Evolutionary conservation across 35 echinoderm and acorn worm genomes (phyloP).

Genomic region (Ptychodera flava): DNA sequence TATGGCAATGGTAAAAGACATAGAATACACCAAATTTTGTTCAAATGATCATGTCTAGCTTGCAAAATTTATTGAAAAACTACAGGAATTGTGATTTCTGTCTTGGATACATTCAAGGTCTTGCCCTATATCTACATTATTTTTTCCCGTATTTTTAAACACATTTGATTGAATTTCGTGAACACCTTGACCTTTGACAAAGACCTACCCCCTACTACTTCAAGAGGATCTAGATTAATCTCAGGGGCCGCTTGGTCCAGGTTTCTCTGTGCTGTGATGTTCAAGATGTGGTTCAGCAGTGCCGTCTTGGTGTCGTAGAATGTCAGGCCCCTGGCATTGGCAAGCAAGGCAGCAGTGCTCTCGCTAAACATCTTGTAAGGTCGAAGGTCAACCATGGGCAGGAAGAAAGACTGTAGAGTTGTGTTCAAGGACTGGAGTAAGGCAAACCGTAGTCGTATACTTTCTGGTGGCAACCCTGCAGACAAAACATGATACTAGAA

Average conservation of each 20-base stretch:
- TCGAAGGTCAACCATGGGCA: slow-evolving; percentile 67
- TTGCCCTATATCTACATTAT: too few species aligned
- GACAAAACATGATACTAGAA: too few species aligned
- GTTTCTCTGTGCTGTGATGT: slow-evolving; percentile 61
- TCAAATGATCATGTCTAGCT: too few species aligned
- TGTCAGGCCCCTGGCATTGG: slow-evolving; percentile 20
- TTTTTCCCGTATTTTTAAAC: too few species aligned
- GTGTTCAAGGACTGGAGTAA: slow-evolving; percentile 66
- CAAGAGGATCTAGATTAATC: slow-evolving; percentile 57
- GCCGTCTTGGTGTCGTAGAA: slow-evolving; percentile 74
- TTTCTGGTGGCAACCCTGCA: slow-evolving; percentile 36
- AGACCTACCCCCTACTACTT: slow-evolving; percentile 53
- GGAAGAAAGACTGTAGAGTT: slow-evolving; percentile 49
- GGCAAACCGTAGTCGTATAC: slow-evolving; percentile 52
- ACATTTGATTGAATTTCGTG: too few species aligned
- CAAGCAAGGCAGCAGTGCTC: slow-evolving; percentile 54
- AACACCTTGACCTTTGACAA: too few species aligned
- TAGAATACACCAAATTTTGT: too few species aligned
- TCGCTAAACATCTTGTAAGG: slow-evolving; percentile 40
- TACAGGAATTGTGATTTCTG: too few species aligned
- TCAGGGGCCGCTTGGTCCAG: slow-evolving; percentile 65
- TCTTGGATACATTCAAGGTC: too few species aligned
- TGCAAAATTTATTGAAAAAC: too few species aligned
- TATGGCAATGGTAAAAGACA: too few species aligned
- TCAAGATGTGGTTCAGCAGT: slow-evolving; percentile 55